phyloP scores from a whole-genome alignment of 2,888 invertebrate species.

The Anaspis maculata region DNA sequence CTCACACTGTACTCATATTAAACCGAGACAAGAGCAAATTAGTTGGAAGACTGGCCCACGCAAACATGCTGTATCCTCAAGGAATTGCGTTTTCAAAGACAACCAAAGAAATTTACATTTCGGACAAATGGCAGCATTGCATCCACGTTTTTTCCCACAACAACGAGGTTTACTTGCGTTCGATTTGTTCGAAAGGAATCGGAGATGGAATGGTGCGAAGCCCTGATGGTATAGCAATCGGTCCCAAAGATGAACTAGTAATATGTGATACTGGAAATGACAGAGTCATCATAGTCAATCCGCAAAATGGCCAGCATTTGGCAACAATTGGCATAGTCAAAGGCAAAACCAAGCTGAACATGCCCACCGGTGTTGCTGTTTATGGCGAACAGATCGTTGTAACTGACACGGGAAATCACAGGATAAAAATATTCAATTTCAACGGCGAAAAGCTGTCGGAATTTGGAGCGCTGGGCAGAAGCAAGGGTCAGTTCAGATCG shows the following conservation, averaged over 20 bases:
- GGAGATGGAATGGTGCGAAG: conserved; percentile 55
- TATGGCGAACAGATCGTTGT: conserved; percentile 47
- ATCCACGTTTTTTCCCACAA: conserved; percentile 59
- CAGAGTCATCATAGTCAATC: conserved; percentile 51
- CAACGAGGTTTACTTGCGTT: conserved; percentile 51
- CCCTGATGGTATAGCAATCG: conserved; percentile 64
- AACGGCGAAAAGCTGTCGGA: conserved; percentile 49
- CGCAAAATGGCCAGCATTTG: conserved; percentile 52
- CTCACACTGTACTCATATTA: conserved; percentile 28
- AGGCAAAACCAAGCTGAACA: conserved; percentile 45
- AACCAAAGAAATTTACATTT: conserved; percentile 51
- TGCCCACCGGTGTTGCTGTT: conserved; percentile 63
- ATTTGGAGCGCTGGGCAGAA: conserved; percentile 59
- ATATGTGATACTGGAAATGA: conserved; percentile 76
- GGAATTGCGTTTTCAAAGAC: conserved; percentile 52
- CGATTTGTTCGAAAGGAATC: conserved; percentile 58
- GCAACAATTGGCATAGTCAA: conserved; percentile 51
- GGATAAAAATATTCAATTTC: conserved; percentile 54
- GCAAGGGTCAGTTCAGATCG: conserved; percentile 62
- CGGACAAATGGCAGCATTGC: conserved; percentile 63
- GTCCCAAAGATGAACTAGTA: conserved; percentile 51
- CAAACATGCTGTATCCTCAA: conserved; percentile 54
- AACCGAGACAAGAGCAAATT: conserved; percentile 40
- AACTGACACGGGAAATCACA: conserved; percentile 64
- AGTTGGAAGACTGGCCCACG: conserved; percentile 45